These are phyloP conservation scores for Myotis myotis DNA, from an alignment of 2,797 vertebrate genomes.

Conservation along the genomic window DNA sequence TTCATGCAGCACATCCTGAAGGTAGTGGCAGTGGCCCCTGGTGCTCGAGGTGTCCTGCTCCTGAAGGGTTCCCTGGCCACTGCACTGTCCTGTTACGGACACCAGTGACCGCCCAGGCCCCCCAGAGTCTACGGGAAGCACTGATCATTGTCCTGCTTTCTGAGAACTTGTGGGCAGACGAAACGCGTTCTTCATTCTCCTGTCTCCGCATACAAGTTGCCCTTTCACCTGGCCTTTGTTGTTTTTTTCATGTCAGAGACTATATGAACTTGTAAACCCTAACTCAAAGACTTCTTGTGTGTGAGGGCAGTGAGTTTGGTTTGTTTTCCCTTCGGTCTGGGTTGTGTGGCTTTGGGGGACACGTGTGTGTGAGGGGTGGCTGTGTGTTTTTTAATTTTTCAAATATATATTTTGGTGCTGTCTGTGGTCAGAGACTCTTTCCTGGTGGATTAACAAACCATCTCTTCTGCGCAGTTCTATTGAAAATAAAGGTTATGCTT, in stretches of 20 bases:
- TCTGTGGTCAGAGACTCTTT: conserved; percentile 83
- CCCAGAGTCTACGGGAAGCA: conserved; percentile 9
- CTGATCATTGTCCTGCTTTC: conserved; percentile 73
- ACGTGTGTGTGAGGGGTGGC: not conserved
- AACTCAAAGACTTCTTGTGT: conserved; percentile 76
- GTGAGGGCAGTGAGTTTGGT: conserved; percentile 33
- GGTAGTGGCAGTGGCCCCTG: not conserved
- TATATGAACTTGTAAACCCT: conserved; percentile 86
- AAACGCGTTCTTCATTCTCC: not conserved
- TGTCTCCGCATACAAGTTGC: conserved; percentile 73
- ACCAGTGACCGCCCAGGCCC: not conserved
- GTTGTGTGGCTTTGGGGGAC: conserved; percentile 38
- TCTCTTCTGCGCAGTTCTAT: conserved; percentile 78
- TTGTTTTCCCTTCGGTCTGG: not conserved
- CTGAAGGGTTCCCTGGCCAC: conserved; percentile 15
- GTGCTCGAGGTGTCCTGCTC: conserved; percentile 3
- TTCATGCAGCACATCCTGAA: conserved; percentile 54
- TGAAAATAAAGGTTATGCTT: conserved; percentile 80
- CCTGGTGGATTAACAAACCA: conserved; percentile 78
- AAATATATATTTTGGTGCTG: conserved; percentile 85
- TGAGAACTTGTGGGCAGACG: conserved; percentile 78
- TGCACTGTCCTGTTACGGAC: not conserved
- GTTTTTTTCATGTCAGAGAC: conserved; percentile 80
- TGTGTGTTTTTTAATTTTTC: conserved; percentile 62
- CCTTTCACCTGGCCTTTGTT: not conserved